phyloP scores from a whole-genome alignment of 2,797 vertebrate genomes.

The Leptoclinus maculatus region DNA sequence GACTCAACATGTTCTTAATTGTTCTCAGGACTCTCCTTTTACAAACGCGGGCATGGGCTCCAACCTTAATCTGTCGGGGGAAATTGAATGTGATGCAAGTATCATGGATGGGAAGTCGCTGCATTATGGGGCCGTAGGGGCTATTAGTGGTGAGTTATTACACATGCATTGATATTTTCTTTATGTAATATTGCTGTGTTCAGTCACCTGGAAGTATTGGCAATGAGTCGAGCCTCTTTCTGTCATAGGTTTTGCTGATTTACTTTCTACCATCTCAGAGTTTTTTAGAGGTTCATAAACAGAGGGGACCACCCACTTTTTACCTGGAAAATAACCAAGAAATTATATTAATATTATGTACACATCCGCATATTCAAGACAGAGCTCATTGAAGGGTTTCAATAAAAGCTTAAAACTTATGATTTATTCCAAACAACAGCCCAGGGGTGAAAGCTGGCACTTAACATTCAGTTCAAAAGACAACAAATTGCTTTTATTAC shows the following conservation, averaged over 20 bases:
- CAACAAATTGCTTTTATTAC: constrained; percentile 52
- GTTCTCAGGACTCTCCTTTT: constrained; percentile 95
- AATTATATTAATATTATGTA: constrained; percentile 1
- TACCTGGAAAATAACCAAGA: constrained; percentile 13
- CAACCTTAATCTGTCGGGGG: constrained; percentile 96
- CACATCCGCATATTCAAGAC: neutral
- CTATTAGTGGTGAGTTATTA: constrained; percentile 91
- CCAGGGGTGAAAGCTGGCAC: constrained; percentile 28
- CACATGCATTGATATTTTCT: constrained; percentile 9
- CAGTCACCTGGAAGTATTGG: constrained; percentile 17
- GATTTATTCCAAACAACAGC: constrained; percentile 32
- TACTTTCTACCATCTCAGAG: constrained; percentile 28
- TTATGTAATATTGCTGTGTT: constrained; percentile 8
- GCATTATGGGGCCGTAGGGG: constrained; percentile 96
- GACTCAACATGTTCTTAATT: constrained; percentile 35
- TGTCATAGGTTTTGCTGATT: constrained; percentile 16
- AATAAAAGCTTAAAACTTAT: constrained; percentile 5
- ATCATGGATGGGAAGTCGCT: constrained; percentile 99
- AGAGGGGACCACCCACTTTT: constrained; percentile 5
- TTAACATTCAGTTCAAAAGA: constrained; percentile 32
- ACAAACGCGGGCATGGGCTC: constrained; percentile 98
- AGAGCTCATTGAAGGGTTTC: constrained; percentile 31
- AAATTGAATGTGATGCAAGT: constrained; percentile 99
- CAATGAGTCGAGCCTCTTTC: neutral
- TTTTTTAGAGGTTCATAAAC: constrained; percentile 8